Evolutionary conservation across 2,888 invertebrate species (phyloP).

Genomic region (Nomada fucata): DNA sequence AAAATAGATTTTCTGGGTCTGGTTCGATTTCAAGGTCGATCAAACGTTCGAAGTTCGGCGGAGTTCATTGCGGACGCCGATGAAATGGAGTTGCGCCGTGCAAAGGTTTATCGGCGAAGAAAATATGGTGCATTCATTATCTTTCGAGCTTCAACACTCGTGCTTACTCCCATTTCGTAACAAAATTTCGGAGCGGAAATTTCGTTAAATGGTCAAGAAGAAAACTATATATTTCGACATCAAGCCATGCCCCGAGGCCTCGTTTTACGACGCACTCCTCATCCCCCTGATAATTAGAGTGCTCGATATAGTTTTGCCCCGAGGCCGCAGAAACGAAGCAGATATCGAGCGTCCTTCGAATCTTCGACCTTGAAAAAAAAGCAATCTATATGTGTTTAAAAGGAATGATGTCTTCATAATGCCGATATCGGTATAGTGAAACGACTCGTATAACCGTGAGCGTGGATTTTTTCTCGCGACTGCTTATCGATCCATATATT

Average conservation of each 20-base stretch:
- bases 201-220: neutral
- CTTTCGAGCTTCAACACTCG: no score
- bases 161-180: no score
- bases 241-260: conserved; percentile 12
- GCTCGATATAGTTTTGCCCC: conserved; percentile 25
- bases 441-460: no score
- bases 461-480: neutral
- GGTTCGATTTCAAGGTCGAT: conserved; percentile 15
- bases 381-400: neutral
- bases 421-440: no score
- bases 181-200: conserved; percentile 27
- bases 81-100: neutral
- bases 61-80: conserved; percentile 15
- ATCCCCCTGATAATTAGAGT: conserved; percentile 47
- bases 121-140: no score
- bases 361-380: neutral
- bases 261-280: conserved; percentile 40
- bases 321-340: conserved; percentile 2
- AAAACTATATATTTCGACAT: neutral
- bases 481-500: neutral
- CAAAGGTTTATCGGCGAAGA: no score
- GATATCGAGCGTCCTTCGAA: conserved; percentile 11
- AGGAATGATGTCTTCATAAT: no score
- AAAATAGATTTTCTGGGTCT: neutral
- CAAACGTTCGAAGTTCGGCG: conserved; percentile 8